Conservation (phyloP, 2,113 vertebrate species). For the Nipponia nippon region DNA sequence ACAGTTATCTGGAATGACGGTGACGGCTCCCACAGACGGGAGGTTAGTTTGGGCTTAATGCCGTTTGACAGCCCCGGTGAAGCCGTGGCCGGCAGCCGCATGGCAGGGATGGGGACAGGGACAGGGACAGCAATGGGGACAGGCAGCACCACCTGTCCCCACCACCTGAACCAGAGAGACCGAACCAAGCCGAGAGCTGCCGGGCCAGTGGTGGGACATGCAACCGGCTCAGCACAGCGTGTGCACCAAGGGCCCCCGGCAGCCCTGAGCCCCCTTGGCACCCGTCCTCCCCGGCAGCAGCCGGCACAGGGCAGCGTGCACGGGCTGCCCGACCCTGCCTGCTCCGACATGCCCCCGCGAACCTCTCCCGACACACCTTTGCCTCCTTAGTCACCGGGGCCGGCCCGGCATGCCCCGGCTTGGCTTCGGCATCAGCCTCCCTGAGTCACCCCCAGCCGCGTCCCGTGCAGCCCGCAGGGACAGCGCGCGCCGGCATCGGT, state of each 20-base stretch:
- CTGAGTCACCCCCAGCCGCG: background rate
- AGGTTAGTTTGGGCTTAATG: background rate
- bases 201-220: accelerated
- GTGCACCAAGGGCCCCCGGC: background rate
- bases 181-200: background rate
- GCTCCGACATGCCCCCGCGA: accelerated
- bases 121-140: background rate
- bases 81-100: background rate
- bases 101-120: background rate
- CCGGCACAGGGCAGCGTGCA: background rate
- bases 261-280: background rate
- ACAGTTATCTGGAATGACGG: conserved; percentile 7
- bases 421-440: background rate
- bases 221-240: accelerated
- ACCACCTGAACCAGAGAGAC: too few species aligned
- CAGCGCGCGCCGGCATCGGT: accelerated
- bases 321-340: background rate
- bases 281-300: background rate
- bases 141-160: background rate
- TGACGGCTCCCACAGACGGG: background rate
- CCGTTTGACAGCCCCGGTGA: background rate
- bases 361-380: background rate
- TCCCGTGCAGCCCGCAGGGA: background rate
- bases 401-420: background rate
- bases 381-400: background rate